Base-by-base conservation (phyloP, 2,888 invertebrate genomes). In the Erebia palarica region DNA sequence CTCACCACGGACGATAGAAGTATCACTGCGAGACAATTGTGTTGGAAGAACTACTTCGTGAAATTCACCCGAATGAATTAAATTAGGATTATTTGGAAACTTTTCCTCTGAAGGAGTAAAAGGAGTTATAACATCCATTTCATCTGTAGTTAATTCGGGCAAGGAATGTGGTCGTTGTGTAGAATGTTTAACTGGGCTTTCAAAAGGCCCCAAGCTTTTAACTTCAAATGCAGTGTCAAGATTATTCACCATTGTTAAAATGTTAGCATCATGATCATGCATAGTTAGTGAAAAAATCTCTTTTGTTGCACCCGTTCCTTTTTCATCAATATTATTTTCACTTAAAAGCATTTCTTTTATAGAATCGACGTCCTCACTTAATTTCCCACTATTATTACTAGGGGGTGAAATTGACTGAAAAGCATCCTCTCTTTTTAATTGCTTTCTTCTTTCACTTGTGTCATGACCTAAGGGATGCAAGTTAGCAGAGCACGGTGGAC, bases 11-110 rank as follows among this genome's bases (percentile, higher is more conserved):
- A 88, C 90, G 90, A 91, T 89, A 77, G 92, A 81, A 74, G 91
- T 85, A 79, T 92, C 89, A 83, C 79, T 84, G 77, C 93, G 87
- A 71, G 86, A 84, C 81, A 93, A 89, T 81, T 87, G 87, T 44
- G 93, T 92, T 69, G 93, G 93, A 72, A 93, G 84, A 61, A 93
- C 85, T 60, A 88, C 82, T 77, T 94, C 94, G 78, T 94, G 94
- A 75, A 94, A 92, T 80, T 94, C 94, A 53, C 94, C 90, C n/a
- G 92, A 91, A 80, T 94, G 93, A 72, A 91, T 75, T 72, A 94
- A 82, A 72, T 82, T 85, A 3, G 82, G 75, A 58, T 78, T 76
- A 68, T 74, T 77, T 21, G 80, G 69, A 14, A 73, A 74, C 63
- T 73, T 77, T 4, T 77, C 79, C 68, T 80, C 79, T 53, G 73